Base-by-base conservation (phyloP, 2,113 vertebrate species). In the Tupaia chinensis region DNA sequence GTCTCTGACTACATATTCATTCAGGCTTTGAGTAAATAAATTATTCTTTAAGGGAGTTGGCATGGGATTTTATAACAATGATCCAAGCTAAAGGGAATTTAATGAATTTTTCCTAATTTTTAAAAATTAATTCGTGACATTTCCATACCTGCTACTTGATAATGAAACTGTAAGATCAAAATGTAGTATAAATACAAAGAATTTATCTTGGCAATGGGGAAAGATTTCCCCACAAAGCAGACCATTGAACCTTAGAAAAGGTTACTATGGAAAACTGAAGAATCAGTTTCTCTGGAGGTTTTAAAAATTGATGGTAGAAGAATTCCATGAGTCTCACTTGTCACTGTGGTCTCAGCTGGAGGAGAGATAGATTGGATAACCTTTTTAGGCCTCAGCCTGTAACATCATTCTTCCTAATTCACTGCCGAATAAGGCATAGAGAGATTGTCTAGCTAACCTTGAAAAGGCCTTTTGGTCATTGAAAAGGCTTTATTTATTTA, bases 221-320 rank as follows among this genome's bases (percentile, higher is more conserved):
- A 95, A 27, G 22, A 32, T 79, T 95, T 95, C 94, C n/a, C 92
- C 54, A 92, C 68, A 85, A 60, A 93, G 17, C 4, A 88, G 19
- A 14, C 29, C 58, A 87, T 54, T 87, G 82, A 94, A 87, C 5
- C 58, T 82, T 93, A 61, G 34, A 20, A 72, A 92, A 69, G 22
- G 29, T 93, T 76, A 76, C 70, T 27, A 73, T 2, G 22, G 20
- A 66, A 91, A 87, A 87, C 10, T 60, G 29, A 93, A 91, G 44
- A 77, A 84, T 97, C 32, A 58, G 1, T 92, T 93, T 95, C 29
- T 83, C 63, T 44, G n/a, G 86, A 74, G 65, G 16, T 94, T 90
- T 93, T 22, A 85, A 65, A 93, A 94, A 72, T 77, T 7, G 1
- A 68, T 77, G 22, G 4, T 73, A 32, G 34, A 85, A 27, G 87